Percentiles rank a stretch among this genome's conserved stretches.
Evolutionary conservation across 2,113 vertebrate genomes (phyloP).

Genomic region (Eudyptes chrysolophus): DNA sequence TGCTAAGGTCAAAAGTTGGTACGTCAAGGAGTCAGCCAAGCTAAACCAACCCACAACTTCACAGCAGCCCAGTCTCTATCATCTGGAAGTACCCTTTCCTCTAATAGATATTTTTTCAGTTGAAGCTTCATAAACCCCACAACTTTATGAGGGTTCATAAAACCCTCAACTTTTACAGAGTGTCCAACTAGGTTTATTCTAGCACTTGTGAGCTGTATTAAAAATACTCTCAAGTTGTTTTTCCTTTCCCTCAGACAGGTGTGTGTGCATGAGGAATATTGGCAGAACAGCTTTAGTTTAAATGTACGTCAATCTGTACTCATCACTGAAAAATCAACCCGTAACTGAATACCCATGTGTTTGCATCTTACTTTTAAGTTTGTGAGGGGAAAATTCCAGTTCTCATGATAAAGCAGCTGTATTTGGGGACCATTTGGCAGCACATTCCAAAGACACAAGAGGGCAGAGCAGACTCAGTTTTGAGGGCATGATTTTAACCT

Average conservation of each 20-base stretch:
- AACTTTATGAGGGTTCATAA: not conserved
- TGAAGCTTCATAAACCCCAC: not conserved
- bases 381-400: not conserved
- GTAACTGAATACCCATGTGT: not conserved
- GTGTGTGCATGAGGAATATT: not conserved
- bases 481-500: not conserved
- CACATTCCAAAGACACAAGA: constrained; percentile 45
- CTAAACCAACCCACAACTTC: not conserved
- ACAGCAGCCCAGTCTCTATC: not conserved
- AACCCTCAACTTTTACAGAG: not conserved
- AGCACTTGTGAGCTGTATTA: not conserved
- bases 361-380: not conserved
- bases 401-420: not conserved
- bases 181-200: not conserved
- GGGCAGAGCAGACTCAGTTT: constrained; percentile 45
- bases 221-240: not conserved
- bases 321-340: not conserved
- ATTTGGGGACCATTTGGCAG: not conserved
- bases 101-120: not conserved
- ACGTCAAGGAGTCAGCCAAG: not conserved
- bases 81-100: not conserved
- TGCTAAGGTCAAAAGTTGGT: not conserved
- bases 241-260: not conserved
- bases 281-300: not conserved
- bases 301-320: not conserved